Base-by-base conservation (phyloP, 2,797 vertebrate species). In the Eremophila alpestris region DNA sequence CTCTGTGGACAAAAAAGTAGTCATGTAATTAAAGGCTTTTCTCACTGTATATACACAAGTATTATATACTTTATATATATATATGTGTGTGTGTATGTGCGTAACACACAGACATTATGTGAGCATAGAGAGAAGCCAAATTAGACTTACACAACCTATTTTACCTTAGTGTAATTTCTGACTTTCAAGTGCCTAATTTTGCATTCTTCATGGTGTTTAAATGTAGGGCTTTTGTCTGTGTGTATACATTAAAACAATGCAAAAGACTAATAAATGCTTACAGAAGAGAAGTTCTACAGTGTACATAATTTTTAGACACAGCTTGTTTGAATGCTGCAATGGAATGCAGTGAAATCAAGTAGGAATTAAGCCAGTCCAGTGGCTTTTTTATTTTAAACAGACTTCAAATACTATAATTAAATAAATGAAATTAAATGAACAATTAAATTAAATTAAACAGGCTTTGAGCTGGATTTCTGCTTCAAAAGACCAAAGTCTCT, bases 1-100 rank as follows among this genome's bases (percentile, higher is more conserved):
- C 23, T 65, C 76, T 22, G 43, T 43, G 38, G 55, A 76, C 84
- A 90, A 79, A 59, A 16, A 13, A 71, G 46, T 41, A 76, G 29
- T 81, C 85, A 81, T 0, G 0, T 95, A 94, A 96, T 95, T 94
- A 94, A 93, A 96, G 88, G 77, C 51, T 93, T 91, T 91, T 78
- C 70, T 91, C 13, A 21, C 58, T 48, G 22, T 68, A 43, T 10
- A 14, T 54, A 45, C n/a, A 40, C 55, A 89, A 58, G 24, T 69
- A 84, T 55, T 69, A 46, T 30, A 41, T 1, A 24, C 46, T 49
- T 67, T 20, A 30, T 63, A 34, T 63, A 22, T 52, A 18, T 49
- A 36, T 36, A 36, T 36, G 36, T 36, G 36, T 36, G 36, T 36
- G 2, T 36, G 4, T 63, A 7, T 40, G 21, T 55, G 17, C n/a